Base-by-base conservation (phyloP, 2,888 invertebrate genomes). In the Toxonevra muliebris region DNA sequence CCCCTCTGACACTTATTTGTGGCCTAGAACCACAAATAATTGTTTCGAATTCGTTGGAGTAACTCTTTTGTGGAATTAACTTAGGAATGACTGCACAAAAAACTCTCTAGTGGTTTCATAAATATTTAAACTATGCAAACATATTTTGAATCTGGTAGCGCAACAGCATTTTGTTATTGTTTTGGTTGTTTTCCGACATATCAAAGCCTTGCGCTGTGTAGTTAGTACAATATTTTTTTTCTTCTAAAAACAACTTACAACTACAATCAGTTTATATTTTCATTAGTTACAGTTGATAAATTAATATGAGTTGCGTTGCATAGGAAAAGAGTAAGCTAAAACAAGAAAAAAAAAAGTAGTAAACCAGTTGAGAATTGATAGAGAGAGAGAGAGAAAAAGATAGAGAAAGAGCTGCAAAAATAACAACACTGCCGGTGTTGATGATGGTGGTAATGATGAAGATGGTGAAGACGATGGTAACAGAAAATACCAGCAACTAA, bases 201-300 rank as follows among this genome's bases (percentile, higher is more conserved):
- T n/a, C n/a, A n/a, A n/a, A 30, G 30, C 30, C 30, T 30, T 30
- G 30, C 30, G 30, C 7, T 30, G 30, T 30, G 30, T 4, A 30
- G 30, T 30, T 30, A 4, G 30, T 30, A 30, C 30, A 30, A 30
- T 30, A 30, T 30, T 30, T 30, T 63, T 73, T 50, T 69, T 12
- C 30, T 65, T n/a, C 1, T 59, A 53, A 11, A 30, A 75, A 72
- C 76, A 76, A 75, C 76, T 78, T 74, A 76, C 75, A 80, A 80
- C 78, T 75, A 75, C 75, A 80, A 80, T 79, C 76, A 75, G 77
- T 76, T 76, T 77, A 74, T 73, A 76, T 79, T 79, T 76, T 76
- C 75, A 77, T 79, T 76, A 76, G 76, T 73, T 75, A 73, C 76
- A 77, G 71, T 71, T 75, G 73, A 74, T 70, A 75, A 73, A 74